Conservation (phyloP, 2,797 vertebrate genomes). For the Arrhamphus sclerolepis region DNA sequence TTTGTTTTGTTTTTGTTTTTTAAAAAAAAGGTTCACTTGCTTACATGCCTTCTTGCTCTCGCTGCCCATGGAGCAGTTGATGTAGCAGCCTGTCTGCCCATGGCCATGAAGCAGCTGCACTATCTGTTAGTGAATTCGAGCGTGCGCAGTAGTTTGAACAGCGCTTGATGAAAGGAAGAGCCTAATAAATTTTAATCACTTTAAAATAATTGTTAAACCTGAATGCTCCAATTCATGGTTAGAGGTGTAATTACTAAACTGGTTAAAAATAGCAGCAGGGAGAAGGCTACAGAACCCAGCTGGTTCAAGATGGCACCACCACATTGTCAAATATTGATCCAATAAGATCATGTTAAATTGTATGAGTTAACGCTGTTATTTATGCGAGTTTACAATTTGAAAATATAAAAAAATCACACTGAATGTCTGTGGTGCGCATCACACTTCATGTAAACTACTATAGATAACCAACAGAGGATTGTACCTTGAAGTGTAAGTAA, state of each 20-base stretch:
- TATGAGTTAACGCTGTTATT: not conserved
- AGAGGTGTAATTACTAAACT: constrained; percentile 68
- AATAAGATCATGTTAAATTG: constrained; percentile 28
- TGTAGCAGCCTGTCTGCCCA: constrained; percentile 77
- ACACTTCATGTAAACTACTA: too few species aligned
- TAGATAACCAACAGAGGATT: too few species aligned
- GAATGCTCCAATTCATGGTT: constrained; percentile 62
- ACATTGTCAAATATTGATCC: constrained; percentile 47
- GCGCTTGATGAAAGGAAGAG: constrained; percentile 64
- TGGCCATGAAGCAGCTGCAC: constrained; percentile 81
- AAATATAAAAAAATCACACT: too few species aligned
- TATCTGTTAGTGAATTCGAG: constrained; percentile 76
- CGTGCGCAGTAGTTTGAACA: constrained; percentile 71
- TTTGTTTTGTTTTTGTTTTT: too few species aligned
- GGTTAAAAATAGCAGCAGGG: constrained; percentile 59
- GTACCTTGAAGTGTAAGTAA: too few species aligned
- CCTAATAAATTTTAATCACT: constrained; percentile 74
- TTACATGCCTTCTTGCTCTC: constrained; percentile 73
- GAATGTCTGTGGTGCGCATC: too few species aligned
- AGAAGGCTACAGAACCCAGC: constrained; percentile 30
- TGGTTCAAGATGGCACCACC: constrained; percentile 43
- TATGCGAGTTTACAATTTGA: too few species aligned
- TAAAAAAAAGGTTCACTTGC: constrained; percentile 64
- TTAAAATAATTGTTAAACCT: constrained; percentile 75
- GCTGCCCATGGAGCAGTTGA: constrained; percentile 75